Evolutionary conservation across 2,113 vertebrate species (phyloP).

Genomic region (Glareola pratincola): DNA sequence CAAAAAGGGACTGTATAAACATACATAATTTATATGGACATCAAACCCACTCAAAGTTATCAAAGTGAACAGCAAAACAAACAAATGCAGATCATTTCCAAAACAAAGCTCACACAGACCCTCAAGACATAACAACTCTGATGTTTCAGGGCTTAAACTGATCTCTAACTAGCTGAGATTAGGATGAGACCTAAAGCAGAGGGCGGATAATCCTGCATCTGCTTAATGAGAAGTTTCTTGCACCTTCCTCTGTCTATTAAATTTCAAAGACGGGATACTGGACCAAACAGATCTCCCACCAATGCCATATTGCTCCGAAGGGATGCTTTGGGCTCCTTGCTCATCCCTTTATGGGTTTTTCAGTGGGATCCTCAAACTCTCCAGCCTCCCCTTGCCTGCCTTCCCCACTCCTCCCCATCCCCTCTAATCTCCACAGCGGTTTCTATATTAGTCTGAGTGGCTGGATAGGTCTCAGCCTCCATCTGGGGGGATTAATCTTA

Average conservation of each 20-base stretch:
- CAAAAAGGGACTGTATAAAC: neutral
- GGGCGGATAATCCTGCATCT: neutral
- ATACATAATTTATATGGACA: neutral
- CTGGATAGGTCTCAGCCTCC: slow-evolving; percentile 36
- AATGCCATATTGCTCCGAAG: neutral
- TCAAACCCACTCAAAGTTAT: neutral
- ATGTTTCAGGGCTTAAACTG: slow-evolving; percentile 6
- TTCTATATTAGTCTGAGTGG: slow-evolving; percentile 54
- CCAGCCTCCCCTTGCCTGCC: neutral
- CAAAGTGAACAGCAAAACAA: slow-evolving; percentile 8
- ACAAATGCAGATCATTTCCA: neutral
- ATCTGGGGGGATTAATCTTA: slow-evolving; percentile 62
- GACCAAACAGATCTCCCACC: neutral
- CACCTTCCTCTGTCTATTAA: neutral
- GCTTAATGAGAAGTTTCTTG: neutral
- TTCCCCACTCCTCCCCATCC: neutral
- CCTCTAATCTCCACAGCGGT: slow-evolving; percentile 14
- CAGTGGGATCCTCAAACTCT: no score
- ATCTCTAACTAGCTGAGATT: neutral
- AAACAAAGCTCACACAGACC: neutral
- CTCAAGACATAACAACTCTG: neutral
- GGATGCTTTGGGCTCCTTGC: neutral
- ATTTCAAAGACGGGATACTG: neutral
- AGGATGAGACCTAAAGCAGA: neutral
- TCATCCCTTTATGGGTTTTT: neutral